phyloP scores from a whole-genome alignment of 2,113 vertebrate genomes.

The Misgurnus anguillicaudatus region DNA sequence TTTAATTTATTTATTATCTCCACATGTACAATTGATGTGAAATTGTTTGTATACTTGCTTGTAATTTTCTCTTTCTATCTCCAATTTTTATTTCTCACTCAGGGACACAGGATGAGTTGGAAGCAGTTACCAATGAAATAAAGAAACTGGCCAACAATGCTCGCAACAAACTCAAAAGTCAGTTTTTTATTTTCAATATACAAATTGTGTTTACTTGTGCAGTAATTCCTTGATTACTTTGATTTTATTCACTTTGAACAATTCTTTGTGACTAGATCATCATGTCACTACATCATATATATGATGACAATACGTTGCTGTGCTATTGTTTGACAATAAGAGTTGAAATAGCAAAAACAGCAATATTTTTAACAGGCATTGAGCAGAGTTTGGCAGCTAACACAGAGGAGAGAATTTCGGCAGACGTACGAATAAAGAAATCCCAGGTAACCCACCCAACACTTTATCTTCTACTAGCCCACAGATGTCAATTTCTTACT shows the following conservation, averaged over 20 bases:
- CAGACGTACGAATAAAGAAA: conserved; percentile 90
- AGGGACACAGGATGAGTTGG: conserved; percentile 93
- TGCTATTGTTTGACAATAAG: not conserved
- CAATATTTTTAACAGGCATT: conserved; percentile 62
- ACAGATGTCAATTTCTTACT: not conserved
- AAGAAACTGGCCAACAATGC: conserved; percentile 92
- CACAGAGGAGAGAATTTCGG: conserved; percentile 78
- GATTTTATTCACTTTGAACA: not conserved
- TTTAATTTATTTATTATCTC: too few species aligned
- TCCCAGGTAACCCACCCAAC: conserved; percentile 80
- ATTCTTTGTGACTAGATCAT: not conserved
- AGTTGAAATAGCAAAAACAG: not conserved
- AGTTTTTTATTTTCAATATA: conserved; percentile 53
- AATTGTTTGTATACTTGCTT: not conserved
- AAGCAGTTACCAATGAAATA: conserved; percentile 86
- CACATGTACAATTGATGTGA: not conserved
- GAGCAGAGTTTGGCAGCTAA: conserved; percentile 73
- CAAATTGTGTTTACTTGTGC: not conserved
- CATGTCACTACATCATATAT: not conserved
- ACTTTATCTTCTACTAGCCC: not conserved
- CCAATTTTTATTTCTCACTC: conserved; percentile 33
- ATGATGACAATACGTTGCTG: not conserved
- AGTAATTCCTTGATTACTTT: not conserved
- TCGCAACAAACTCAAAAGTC: conserved; percentile 90
- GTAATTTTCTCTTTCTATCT: not conserved